A percentile compares a stretch with the other conserved stretches of the same genome.
Evolutionary conservation across 1,140 invertebrate species (phyloP).

Genomic region (Atta colombica): DNA sequence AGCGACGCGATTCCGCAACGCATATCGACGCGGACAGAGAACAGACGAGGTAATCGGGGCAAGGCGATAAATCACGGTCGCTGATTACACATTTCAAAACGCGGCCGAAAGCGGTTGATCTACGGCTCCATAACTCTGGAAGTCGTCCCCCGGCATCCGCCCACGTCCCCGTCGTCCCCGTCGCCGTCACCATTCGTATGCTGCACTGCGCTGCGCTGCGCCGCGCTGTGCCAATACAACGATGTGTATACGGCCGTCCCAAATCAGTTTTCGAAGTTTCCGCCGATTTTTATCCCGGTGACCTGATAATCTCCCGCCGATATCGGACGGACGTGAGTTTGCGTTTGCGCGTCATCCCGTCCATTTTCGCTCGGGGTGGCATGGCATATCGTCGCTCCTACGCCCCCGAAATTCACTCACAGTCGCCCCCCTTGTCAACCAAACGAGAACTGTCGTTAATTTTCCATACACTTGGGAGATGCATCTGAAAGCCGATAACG

Average conservation of each 20-base stretch:
- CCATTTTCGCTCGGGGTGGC: background rate
- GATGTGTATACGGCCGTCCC: constrained; percentile 3
- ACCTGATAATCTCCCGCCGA: constrained; percentile 46
- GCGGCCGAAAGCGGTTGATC: constrained; percentile 82
- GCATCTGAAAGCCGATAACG: constrained; percentile 9
- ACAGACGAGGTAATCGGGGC: constrained; percentile 76
- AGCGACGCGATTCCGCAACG: constrained; percentile 40
- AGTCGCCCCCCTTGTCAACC: background rate
- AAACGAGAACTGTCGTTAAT: constrained; percentile 3
- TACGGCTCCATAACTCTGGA: constrained; percentile 82
- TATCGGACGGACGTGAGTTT: constrained; percentile 19
- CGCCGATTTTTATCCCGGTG: constrained; percentile 56
- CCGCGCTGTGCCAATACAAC: background rate
- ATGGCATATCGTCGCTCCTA: background rate
- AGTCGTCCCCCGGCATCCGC: constrained; percentile 21
- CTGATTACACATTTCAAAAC: constrained; percentile 85
- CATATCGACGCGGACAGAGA: constrained; percentile 52
- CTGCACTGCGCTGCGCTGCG: no score
- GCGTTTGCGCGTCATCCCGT: background rate
- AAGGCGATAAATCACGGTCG: constrained; percentile 81
- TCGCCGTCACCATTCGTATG: background rate
- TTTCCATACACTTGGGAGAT: constrained; percentile 7
- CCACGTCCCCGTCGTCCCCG: background rate
- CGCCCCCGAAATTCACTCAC: background rate
- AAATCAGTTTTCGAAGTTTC: constrained; percentile 39